Conservation (phyloP, 2,888 invertebrate species). For the Spilarctia lutea region DNA sequence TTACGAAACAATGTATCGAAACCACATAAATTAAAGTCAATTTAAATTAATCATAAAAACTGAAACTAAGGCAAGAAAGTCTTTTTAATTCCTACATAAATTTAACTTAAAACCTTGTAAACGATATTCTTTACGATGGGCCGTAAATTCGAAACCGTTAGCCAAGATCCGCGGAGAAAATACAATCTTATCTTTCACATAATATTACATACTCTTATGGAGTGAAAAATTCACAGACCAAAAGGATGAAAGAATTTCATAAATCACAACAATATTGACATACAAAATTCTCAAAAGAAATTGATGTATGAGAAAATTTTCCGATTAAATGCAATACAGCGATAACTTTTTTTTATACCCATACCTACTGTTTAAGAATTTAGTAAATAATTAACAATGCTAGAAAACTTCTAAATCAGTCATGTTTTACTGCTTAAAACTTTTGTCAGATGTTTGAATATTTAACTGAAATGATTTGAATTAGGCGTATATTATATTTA, state of each 20-base stretch:
- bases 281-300: constrained; percentile 43
- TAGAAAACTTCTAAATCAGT: no score
- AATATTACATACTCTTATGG: constrained; percentile 48
- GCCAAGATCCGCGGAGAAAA: constrained; percentile 39
- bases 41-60: constrained; percentile 20
- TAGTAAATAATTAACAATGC: no score
- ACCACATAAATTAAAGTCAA: neutral
- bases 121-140: constrained; percentile 42
- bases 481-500: no score
- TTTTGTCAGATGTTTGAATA: no score
- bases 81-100: constrained; percentile 40
- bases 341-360: no score
- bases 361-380: neutral
- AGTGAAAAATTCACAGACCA: constrained; percentile 50
- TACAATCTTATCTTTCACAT: constrained; percentile 50
- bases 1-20: neutral
- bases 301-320: constrained; percentile 39
- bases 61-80: constrained; percentile 37
- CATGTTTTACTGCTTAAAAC: no score
- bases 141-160: constrained; percentile 33
- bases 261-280: constrained; percentile 54
- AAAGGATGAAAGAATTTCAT: constrained; percentile 47
- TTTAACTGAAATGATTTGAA: no score
- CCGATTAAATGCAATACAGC: constrained; percentile 29
- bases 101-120: constrained; percentile 34